phyloP scores from a whole-genome alignment of 2,797 vertebrate species.

The Diplodus sargus region DNA sequence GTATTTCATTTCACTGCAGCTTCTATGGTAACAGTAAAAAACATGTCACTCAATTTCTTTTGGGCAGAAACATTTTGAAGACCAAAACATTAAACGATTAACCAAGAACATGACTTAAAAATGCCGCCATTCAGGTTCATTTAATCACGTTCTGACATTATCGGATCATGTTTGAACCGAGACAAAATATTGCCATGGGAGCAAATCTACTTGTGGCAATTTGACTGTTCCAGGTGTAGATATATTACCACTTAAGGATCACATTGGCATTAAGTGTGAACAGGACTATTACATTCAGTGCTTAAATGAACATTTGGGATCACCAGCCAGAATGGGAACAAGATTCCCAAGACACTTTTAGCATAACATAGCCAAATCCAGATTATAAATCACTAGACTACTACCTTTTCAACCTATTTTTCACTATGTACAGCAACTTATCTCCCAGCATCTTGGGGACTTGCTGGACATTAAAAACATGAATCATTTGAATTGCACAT shows the following conservation, averaged over 20 bases:
- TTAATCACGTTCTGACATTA: not conserved
- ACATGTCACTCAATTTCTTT: not conserved
- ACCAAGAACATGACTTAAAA: too few relatives aligned
- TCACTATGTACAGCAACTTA: not conserved
- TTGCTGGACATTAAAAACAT: not conserved
- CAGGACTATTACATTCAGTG: not conserved
- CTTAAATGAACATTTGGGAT: not conserved
- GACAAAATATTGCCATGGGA: not conserved
- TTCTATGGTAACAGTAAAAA: not conserved
- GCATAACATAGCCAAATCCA: not conserved
- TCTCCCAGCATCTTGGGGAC: not conserved
- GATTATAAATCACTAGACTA: not conserved
- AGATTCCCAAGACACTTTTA: not conserved
- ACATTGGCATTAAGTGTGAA: not conserved
- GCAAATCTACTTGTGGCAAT: not conserved
- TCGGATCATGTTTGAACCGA: not conserved
- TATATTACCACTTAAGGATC: not conserved
- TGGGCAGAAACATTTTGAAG: too few relatives aligned
- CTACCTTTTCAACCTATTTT: not conserved
- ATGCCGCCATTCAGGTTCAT: not conserved
- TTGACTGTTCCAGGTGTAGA: not conserved
- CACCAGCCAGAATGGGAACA: not conserved
- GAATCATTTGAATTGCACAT: not conserved
- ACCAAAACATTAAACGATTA: too few relatives aligned
- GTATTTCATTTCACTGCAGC: constrained; percentile 8